Percentiles rank a stretch among this genome's conserved stretches.
Conservation (phyloP, 2,113 vertebrate genomes). For the Callopanchax toddi region DNA sequence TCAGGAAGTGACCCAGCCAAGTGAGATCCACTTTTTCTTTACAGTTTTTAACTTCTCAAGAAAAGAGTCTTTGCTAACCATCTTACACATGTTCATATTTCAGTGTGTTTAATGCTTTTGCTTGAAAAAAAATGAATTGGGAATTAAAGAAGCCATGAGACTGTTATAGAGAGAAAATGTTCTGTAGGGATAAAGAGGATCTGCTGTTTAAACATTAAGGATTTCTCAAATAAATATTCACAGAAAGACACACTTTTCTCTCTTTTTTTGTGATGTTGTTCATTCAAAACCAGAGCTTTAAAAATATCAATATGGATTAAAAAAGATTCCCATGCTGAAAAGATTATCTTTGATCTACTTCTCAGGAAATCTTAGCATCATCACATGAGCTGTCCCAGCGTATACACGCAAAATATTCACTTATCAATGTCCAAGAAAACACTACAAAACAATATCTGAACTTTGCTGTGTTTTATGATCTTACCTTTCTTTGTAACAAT, state of each 20-base stretch:
- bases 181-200: slow-evolving; percentile 24
- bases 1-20: slow-evolving; percentile 47
- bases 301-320: too few relatives aligned
- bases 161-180: slow-evolving; percentile 26
- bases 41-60: slow-evolving; percentile 39
- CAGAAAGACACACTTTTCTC: slow-evolving; percentile 9
- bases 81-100: slow-evolving; percentile 32
- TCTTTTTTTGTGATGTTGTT: slow-evolving; percentile 22
- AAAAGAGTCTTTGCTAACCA: slow-evolving; percentile 28
- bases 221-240: slow-evolving; percentile 16
- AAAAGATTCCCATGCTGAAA: too few relatives aligned
- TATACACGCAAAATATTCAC: too few relatives aligned
- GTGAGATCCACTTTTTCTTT: slow-evolving; percentile 37
- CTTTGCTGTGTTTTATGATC: too few relatives aligned
- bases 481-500: too few relatives aligned
- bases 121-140: slow-evolving; percentile 65
- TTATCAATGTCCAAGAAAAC: too few relatives aligned
- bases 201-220: slow-evolving; percentile 36
- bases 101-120: slow-evolving; percentile 59
- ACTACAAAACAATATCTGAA: too few relatives aligned
- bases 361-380: too few relatives aligned
- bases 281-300: too few relatives aligned
- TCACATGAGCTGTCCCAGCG: too few relatives aligned
- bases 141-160: slow-evolving; percentile 44
- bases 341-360: too few relatives aligned